phyloP scores from a whole-genome alignment of 1,140 invertebrate genomes.

The Paracyclopina nana region DNA sequence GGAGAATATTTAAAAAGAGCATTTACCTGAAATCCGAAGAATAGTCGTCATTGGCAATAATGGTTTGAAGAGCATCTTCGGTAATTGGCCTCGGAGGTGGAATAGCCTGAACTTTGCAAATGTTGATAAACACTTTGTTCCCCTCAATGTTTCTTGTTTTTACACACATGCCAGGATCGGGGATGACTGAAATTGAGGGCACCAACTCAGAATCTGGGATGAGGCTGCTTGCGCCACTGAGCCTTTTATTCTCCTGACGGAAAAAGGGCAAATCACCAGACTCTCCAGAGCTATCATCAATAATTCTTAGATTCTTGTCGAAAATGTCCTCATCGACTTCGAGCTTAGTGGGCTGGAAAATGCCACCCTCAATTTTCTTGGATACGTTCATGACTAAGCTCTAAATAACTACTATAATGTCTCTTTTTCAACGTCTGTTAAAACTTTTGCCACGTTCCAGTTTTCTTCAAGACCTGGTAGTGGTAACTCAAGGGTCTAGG shows the following conservation, averaged over 20 bases:
- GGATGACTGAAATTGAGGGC: constrained; percentile 1
- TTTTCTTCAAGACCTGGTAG: too few species aligned
- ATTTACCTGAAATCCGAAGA: too few species aligned
- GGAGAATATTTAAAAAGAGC: too few species aligned
- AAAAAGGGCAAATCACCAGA: neutral
- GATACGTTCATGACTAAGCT: too few species aligned
- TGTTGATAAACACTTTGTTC: neutral
- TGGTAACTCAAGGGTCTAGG: too few species aligned
- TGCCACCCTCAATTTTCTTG: too few species aligned
- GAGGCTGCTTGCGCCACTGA: neutral
- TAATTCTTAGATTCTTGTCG: neutral
- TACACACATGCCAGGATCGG: neutral
- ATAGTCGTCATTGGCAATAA: constrained; percentile 2
- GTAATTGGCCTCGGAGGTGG: neutral
- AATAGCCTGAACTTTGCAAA: neutral
- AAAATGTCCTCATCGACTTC: neutral
- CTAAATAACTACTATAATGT: too few species aligned
- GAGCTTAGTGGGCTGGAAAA: constrained; percentile 2
- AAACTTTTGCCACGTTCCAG: too few species aligned
- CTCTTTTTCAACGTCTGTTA: too few species aligned
- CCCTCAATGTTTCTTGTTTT: neutral
- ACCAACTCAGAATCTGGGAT: neutral
- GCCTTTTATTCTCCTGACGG: neutral
- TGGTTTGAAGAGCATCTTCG: neutral
- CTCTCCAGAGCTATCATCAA: neutral